Evolutionary conservation across 2,888 invertebrate species (phyloP).

Genomic region (Lasioglossum oenotherae): DNA sequence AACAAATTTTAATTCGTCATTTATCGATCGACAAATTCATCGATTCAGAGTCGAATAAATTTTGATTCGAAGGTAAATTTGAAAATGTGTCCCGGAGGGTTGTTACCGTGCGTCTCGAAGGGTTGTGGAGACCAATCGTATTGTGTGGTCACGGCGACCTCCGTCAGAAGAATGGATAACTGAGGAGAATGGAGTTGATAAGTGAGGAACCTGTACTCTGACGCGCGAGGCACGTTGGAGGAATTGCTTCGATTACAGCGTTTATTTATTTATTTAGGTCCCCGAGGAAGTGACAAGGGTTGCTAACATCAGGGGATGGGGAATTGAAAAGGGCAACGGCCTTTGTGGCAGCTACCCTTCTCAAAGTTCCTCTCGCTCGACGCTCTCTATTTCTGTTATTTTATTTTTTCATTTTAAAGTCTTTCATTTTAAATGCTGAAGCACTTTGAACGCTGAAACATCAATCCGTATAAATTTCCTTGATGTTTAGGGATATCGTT

Average conservation of each 20-base stretch:
- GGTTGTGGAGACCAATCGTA: neutral
- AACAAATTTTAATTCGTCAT: neutral
- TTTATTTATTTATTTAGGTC: neutral
- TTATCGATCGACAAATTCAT: neutral
- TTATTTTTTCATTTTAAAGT: neutral
- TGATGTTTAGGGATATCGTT: too few relatives aligned
- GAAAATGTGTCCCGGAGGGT: neutral
- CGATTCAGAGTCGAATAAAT: too few relatives aligned
- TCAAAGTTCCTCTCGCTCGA: neutral
- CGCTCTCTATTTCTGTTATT: neutral
- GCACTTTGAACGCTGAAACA: neutral
- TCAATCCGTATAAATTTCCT: neutral
- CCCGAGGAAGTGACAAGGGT: neutral
- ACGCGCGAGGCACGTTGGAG: neutral
- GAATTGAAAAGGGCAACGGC: neutral
- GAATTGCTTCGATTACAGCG: neutral
- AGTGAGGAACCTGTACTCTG: constrained; percentile 47
- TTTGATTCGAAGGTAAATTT: neutral
- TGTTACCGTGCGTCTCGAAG: neutral
- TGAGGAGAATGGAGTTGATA: constrained; percentile 61
- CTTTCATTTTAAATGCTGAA: neutral
- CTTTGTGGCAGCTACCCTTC: neutral
- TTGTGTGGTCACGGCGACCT: constrained; percentile 58
- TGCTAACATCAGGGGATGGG: neutral
- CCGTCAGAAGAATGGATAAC: constrained; percentile 62